Evolutionary conservation across 2,113 vertebrate genomes (phyloP), one percentile per base, ranked within the genome.

Genomic region (Leucopsar rothschildi): DNA sequence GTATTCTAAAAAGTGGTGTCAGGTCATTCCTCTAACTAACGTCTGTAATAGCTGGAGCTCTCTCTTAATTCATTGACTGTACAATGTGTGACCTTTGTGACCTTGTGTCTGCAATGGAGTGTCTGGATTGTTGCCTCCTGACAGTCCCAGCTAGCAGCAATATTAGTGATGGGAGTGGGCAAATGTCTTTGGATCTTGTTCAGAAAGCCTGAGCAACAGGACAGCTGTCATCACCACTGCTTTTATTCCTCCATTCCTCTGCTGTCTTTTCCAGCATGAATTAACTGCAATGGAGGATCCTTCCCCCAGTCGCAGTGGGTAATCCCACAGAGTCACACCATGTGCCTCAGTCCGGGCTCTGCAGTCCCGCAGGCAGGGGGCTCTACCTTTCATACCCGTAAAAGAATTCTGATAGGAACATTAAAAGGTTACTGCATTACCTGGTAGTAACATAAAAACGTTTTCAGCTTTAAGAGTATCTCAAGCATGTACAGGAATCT

Each of bases 71-170:
- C 7, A 25, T 69, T 0, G 2, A 2, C 44, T 20, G 11, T 64
- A 29, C 35, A 19, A 81, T 73, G 50, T 29, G 33, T 71, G 45
- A 63, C 21, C 33, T n/a, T n/a, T n/a, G n/a, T n/a, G n/a, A n/a
- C n/a, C n/a, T n/a, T n/a, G 29, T 2, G 0, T 72, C 65, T 81
- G 29, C 6, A 3, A 0, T 23, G 20, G 7, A 3, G 15, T 35
- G n/a, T 45, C 69, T 90, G 39, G 37, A 11, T 53, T 55, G 33
- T 23, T 70, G 12, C 37, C 39, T 68, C 24, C 20, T 5, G 1
- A 49, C 69, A 57, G 42, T 56, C 63, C 23, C 45, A 40, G 1
- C 7, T 65, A 35, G 15, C 24, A 27, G 29, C 35, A 19, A 4
- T 35, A 25, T 49, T 61, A 45, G 14, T 53, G 60, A 1, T 17